These are phyloP conservation scores for Zonitis immaculata DNA, from an alignment of 2,888 invertebrate genomes.

Conservation along the genomic window DNA sequence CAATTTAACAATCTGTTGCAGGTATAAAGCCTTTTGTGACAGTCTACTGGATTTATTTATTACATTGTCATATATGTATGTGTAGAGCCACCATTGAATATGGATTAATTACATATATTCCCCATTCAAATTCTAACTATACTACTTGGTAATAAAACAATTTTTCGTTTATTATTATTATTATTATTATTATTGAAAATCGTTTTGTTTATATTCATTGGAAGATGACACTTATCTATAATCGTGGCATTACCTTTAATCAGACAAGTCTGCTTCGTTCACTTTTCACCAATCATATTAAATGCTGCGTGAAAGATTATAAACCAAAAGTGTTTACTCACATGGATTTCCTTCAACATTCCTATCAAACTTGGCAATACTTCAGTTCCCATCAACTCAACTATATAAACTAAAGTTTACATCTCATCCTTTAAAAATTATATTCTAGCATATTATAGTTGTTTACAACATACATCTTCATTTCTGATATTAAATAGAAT, in stretches of 20 bases:
- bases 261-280: constrained; percentile 39
- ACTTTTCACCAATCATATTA: constrained; percentile 37
- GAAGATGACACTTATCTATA: background rate
- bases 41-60: constrained; percentile 14
- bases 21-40: constrained; percentile 29
- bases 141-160: background rate
- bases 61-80: background rate
- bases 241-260: background rate
- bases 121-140: background rate
- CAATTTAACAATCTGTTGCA: constrained; percentile 33
- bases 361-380: constrained; percentile 44
- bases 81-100: background rate
- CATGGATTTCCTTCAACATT: constrained; percentile 45
- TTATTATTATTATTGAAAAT: background rate
- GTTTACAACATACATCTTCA: background rate
- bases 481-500: background rate
- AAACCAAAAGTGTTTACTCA: constrained; percentile 45
- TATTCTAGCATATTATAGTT: too few species aligned
- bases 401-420: too few species aligned
- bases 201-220: too few species aligned
- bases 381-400: constrained; percentile 27
- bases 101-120: background rate
- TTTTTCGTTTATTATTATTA: too few species aligned
- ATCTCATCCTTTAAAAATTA: too few species aligned
- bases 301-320: constrained; percentile 47